A percentile compares a stretch with the other conserved stretches of the same genome.
Evolutionary conservation across 2,797 vertebrate species (phyloP).

Genomic region (Acanthiza pusilla): DNA sequence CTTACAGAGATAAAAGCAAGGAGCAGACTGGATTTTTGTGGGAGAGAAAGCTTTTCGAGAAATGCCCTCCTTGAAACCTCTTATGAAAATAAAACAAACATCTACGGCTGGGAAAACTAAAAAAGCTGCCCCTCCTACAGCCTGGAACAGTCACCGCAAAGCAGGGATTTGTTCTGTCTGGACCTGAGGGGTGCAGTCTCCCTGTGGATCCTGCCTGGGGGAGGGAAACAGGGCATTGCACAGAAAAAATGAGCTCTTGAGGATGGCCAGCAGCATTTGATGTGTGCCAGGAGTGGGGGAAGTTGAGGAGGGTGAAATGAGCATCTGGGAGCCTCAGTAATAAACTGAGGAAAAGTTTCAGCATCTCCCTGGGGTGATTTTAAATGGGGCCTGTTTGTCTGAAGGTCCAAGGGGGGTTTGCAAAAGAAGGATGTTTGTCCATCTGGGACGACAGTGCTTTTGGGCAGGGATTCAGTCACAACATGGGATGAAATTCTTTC

Average conservation of each 20-base stretch:
- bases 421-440: background rate
- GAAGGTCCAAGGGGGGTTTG: background rate
- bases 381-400: background rate
- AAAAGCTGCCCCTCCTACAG: background rate
- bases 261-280: background rate
- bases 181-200: background rate
- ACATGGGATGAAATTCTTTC: background rate
- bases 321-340: background rate
- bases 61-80: background rate
- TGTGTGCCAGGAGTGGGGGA: background rate
- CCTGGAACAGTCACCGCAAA: background rate
- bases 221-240: background rate
- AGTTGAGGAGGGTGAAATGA: background rate
- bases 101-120: background rate
- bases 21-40: background rate
- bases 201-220: background rate
- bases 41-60: background rate
- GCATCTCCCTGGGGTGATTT: background rate
- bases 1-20: constrained; percentile 10
- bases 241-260: background rate
- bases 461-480: background rate
- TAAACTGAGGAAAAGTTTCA: background rate
- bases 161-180: background rate
- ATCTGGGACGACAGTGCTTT: background rate
- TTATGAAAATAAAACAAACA: background rate